Conservation (phyloP, 2,888 invertebrate genomes). For the Tenthredo distinguenda region DNA sequence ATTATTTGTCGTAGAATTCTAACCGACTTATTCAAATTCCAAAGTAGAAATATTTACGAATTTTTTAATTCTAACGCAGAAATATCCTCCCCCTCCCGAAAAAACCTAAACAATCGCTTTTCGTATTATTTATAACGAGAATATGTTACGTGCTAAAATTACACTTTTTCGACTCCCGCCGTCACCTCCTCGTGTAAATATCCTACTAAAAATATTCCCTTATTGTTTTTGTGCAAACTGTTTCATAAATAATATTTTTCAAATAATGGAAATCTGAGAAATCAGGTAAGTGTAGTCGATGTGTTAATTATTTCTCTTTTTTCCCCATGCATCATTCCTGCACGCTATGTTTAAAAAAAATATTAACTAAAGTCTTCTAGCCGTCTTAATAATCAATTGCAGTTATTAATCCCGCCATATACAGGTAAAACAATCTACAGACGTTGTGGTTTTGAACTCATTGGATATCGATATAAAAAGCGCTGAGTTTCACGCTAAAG, state of each 20-base stretch:
- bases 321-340: background rate
- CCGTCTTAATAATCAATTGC: slow-evolving; percentile 34
- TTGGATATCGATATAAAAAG: slow-evolving; percentile 86
- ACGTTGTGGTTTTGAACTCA: slow-evolving; percentile 87
- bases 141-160: background rate
- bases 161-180: background rate
- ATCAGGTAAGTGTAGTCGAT: background rate
- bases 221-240: background rate
- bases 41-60: background rate
- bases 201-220: background rate
- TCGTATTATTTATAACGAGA: background rate
- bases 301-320: background rate
- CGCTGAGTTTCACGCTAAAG: slow-evolving; percentile 80
- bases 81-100: background rate
- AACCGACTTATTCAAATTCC: background rate
- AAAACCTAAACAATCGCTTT: background rate
- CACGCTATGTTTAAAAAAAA: background rate
- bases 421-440: slow-evolving; percentile 85
- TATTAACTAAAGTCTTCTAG: background rate
- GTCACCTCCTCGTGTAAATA: background rate
- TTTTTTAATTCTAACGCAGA: background rate
- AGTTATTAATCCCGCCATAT: slow-evolving; percentile 45
- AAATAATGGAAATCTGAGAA: slow-evolving; percentile 2
- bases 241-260: background rate
- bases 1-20: background rate